Evolutionary conservation across 92 coral and sea anemone genomes (phyloP).

Genomic region (Bergia puertoricense): DNA sequence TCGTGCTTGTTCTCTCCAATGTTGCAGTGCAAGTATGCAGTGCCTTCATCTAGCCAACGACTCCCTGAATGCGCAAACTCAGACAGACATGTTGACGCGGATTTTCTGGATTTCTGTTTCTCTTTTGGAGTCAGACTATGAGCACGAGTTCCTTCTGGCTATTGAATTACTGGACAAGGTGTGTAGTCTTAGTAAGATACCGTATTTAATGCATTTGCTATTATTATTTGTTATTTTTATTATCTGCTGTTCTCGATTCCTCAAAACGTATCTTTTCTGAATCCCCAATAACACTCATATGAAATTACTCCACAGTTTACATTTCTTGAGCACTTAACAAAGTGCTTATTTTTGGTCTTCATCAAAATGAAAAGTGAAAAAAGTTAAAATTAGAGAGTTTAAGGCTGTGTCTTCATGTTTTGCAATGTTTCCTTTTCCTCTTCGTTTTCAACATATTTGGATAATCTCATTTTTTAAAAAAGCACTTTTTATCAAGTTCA

Average conservation of each 20-base stretch:
- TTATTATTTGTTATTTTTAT: too few relatives aligned
- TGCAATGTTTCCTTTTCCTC: too few relatives aligned
- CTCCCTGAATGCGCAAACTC: constrained; percentile 78
- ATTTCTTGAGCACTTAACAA: not conserved
- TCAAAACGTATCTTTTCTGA: too few relatives aligned
- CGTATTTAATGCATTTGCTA: too few relatives aligned
- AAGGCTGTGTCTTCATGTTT: too few relatives aligned
- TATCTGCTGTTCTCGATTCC: too few relatives aligned
- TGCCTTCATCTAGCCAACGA: constrained; percentile 87
- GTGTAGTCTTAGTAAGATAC: not conserved
- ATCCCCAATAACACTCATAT: too few relatives aligned
- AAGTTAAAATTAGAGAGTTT: too few relatives aligned
- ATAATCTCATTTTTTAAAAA: too few relatives aligned
- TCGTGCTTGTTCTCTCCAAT: not conserved
- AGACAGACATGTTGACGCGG: constrained; percentile 93
- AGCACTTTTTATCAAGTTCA: too few relatives aligned
- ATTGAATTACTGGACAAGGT: constrained; percentile 91
- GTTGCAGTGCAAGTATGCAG: constrained; percentile 86
- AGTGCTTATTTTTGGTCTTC: not conserved
- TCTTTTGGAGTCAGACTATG: constrained; percentile 93
- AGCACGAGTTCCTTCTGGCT: constrained; percentile 96
- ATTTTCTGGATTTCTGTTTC: constrained; percentile 99
- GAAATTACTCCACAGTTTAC: too few relatives aligned
- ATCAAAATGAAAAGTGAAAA: not conserved
- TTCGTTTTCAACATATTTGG: too few relatives aligned